Evolutionary conservation across 2,888 invertebrate species (phyloP), one percentile per base, ranked within the genome.

Genomic region (Labia minor): DNA sequence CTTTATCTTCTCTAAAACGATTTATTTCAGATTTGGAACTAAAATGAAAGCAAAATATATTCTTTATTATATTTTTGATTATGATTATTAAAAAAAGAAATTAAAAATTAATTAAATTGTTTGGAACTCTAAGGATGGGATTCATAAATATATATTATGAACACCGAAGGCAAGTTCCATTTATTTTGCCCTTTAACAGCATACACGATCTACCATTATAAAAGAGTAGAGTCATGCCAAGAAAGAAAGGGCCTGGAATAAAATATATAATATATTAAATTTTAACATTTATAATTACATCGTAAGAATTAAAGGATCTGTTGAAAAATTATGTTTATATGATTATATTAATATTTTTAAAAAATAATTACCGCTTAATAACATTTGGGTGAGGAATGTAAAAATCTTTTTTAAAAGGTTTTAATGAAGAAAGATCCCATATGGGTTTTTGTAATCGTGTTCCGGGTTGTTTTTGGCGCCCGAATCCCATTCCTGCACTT

Each of bases 391-490:
- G 89, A 3, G 95, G 94, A 49, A 88, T 83, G 75, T 96, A 97
- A 75, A 96, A 96, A 78, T 95, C 92, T 78, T 97, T 97, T 75
- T 92, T 86, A 79, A 97, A 94, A 0, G 92, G 91, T 61, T 88
- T 88, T 18, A 97, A 80, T 37, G 85, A 82, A 16, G 85, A 83
- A 73, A 86, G 82, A 71, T 95, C 94, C 96, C 96, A 97, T 70
- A 88, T 85, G 3, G 95, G 91, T 76, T 91, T 92, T 1, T 92
- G 83, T 16, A 95, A 79, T 67, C 85, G 85, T 33, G 87, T 87
- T 6, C 95, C 95, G 4, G 90, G 88, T 70, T 87, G 86, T 65
- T 84, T 83, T 26, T 49, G 49, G 14, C 49, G n/a, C 4, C 49
- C 49, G 49, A n/a, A n/a, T 3, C 49, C 49, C 3, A 4, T 14